phyloP scores from a whole-genome alignment of 2,888 invertebrate species.

The Bimastos eiseni region DNA sequence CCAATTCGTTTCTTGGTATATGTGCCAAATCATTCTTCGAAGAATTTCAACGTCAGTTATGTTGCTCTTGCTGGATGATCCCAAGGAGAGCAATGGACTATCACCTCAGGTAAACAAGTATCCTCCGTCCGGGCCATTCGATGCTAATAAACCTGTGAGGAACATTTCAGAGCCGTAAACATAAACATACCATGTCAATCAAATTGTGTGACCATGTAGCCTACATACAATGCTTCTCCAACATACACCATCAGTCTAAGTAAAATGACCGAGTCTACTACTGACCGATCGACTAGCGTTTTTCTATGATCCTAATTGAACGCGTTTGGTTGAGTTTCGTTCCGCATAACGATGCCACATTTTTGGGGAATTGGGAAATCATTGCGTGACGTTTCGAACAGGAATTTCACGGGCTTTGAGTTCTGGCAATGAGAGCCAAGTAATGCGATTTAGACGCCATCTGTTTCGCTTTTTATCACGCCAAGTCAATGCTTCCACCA shows the following conservation, averaged over 20 bases:
- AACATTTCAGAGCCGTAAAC: background rate
- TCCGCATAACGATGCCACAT: background rate
- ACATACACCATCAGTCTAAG: background rate
- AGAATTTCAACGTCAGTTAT: background rate
- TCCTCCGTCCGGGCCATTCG: background rate
- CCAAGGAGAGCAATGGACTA: background rate
- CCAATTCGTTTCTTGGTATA: background rate
- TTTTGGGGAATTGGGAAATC: background rate
- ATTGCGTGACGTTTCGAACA: background rate
- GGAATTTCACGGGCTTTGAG: background rate
- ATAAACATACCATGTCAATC: background rate
- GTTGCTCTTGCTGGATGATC: background rate
- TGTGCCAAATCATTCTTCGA: background rate
- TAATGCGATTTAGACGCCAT: background rate
- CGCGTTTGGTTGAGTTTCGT: background rate
- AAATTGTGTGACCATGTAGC: background rate
- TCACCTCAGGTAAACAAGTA: background rate
- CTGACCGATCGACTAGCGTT: background rate
- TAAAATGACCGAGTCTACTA: background rate
- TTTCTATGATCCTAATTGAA: background rate
- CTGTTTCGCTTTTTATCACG: slow-evolving; percentile 6
- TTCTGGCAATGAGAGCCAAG: background rate
- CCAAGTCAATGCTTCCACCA: background rate
- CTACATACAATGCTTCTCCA: background rate
- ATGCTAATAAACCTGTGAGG: background rate